Evolutionary conservation across 2,113 vertebrate genomes (phyloP).

Genomic region (Eurystomus gularis): DNA sequence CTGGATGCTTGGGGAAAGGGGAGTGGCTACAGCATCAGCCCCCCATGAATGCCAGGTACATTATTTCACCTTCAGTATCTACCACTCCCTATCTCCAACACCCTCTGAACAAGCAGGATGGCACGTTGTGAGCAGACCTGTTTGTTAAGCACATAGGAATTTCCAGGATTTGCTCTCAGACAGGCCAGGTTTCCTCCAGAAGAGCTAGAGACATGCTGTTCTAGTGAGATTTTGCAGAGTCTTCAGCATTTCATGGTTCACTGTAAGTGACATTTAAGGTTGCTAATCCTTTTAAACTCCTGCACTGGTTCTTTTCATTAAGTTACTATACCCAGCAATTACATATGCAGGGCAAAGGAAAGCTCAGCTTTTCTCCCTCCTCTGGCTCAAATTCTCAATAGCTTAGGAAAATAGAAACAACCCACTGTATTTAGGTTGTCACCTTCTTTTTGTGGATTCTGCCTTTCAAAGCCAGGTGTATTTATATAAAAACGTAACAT

Average conservation of each 20-base stretch:
- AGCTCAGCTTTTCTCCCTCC: background rate
- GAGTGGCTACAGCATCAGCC: background rate
- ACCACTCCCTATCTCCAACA: slow-evolving; percentile 16
- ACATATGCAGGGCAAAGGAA: background rate
- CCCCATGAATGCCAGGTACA: background rate
- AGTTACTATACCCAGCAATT: background rate
- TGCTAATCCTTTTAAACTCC: slow-evolving; percentile 32
- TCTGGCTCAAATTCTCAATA: background rate
- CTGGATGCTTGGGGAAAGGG: background rate
- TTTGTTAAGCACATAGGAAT: slow-evolving; percentile 12
- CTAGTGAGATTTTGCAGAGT: background rate
- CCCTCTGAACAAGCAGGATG: slow-evolving; percentile 22
- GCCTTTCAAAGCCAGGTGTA: background rate
- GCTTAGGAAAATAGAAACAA: background rate
- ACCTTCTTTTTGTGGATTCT: background rate
- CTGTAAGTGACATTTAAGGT: background rate
- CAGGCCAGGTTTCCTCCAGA: background rate
- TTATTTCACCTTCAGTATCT: slow-evolving; percentile 21
- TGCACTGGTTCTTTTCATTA: background rate
- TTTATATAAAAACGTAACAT: background rate
- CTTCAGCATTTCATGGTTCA: background rate
- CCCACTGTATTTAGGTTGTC: background rate
- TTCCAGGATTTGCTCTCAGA: slow-evolving; percentile 1
- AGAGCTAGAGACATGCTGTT: background rate
- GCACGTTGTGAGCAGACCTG: background rate